Evolutionary conservation across 1,140 invertebrate genomes (phyloP).

Genomic region (Amphibalanus amphitrite): DNA sequence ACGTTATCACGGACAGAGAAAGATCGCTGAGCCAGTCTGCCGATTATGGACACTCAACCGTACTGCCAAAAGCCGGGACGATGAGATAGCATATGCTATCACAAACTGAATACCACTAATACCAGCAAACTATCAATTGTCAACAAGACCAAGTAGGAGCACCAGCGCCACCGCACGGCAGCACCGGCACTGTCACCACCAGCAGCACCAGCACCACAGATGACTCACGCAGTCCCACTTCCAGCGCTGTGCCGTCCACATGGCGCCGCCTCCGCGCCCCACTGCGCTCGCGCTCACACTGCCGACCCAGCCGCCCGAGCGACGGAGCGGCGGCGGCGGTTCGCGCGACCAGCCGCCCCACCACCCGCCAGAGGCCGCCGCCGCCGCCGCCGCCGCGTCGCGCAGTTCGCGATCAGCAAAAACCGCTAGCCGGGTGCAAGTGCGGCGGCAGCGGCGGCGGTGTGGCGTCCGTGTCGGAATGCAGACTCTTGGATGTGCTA

Average conservation of each 20-base stretch:
- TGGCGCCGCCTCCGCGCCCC: neutral
- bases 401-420: neutral
- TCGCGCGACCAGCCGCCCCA: too few species aligned
- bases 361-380: neutral
- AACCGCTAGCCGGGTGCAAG: neutral
- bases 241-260: neutral
- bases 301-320: neutral
- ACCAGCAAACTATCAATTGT: too few species aligned
- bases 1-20: too few species aligned
- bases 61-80: too few species aligned
- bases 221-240: neutral
- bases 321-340: neutral
- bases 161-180: neutral
- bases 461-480: too few species aligned
- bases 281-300: neutral
- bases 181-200: neutral
- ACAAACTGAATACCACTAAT: too few species aligned
- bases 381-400: too few species aligned
- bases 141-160: too few species aligned
- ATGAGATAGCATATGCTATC: too few species aligned
- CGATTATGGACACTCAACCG: too few species aligned
- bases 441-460: neutral
- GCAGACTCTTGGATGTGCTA: too few species aligned
- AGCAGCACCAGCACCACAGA: neutral
- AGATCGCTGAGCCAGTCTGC: too few species aligned